Evolutionary conservation across 2,797 vertebrate species (phyloP), one percentile per base, ranked within the genome.

Genomic region (Ispidina lecontei): DNA sequence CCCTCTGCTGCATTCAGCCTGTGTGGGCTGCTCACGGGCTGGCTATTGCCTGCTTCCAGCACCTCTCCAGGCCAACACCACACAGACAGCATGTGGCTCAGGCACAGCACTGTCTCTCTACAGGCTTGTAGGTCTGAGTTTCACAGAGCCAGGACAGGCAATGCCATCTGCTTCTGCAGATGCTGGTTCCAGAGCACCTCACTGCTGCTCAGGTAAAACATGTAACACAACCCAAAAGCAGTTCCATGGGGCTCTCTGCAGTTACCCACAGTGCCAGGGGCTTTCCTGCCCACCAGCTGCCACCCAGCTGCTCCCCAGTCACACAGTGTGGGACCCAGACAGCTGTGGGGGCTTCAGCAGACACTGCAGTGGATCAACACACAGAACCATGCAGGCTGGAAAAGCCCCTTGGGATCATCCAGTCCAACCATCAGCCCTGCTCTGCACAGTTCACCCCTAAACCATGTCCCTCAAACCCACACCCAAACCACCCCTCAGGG

Each of bases 241-340:
- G 73, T 63, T 82, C 41, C 75, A 22, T 28, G 49, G 18, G 19
- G 39, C 81, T 92, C 56, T 88, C 69, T 87, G 63, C 68, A 89
- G 82, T 46, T 87, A 83, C 59, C 89, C 73, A 59, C 55, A 47
- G 77, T 87, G 81, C 83, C 58, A 73, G 44, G 81, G 69, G 76
- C 67, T 91, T 95, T 95, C 95, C 90, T 95, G 85, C 72, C 90
- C 90, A 82, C 82, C 60, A n/a, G 55, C 59, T 67, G 62, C 52
- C 87, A 64, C 39, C 6, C 2, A 69, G 90, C 86, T 22, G 17
- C 35, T 96, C 79, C 89, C 59, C 55, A 37, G 70, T 93, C 94
- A 94, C 82, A 68, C 2, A 52, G 22, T 0, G 0, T 20, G 35
- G 79, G 80, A 90, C 43, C 59, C 31, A 88, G 80, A 41, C 94